Evolutionary conservation across 2,113 vertebrate species (phyloP), one percentile per base, ranked within the genome.

Genomic region (Chaetura pelagica): DNA sequence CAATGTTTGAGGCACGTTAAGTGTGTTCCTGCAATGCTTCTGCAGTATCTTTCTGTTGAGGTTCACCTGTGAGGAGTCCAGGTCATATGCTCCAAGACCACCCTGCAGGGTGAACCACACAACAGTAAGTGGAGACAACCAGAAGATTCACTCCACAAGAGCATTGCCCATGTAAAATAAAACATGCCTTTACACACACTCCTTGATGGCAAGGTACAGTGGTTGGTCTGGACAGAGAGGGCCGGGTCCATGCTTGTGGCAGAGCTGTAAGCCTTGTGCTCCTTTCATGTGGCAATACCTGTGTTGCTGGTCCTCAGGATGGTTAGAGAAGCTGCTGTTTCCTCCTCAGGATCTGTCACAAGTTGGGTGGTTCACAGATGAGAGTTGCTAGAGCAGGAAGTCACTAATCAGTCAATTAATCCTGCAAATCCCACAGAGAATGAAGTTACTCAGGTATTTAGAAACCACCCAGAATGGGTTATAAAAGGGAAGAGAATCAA

Each of bases 211-310:
- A 69, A 42, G 15, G 26, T 42, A 23, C n/a, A 61, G 14, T 44
- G 49, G 3, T 38, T 76, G 48, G 22, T 71, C 34, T 80, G 72
- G 67, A 27, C 16, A 88, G 40, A 44, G 46, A n/a, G 13, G 7
- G 6, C 10, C 58, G 26, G 23, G 9, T 80, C 34, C 55, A 32
- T 0, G 0, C 8, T 44, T 59, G 15, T 42, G 72, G 29, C 23
- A 76, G 35, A 88, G n/a, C 51, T 86, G 34, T 79, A 73, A 78
- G 52, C 29, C 48, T 12, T 73, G 19, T 73, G 7, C 46, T 80
- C 15, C 52, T 68, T 76, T 40, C 22, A 34, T 67, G 58, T 71
- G 24, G 54, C 63, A 66, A n/a, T 54, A 24, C 27, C 35, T 88
- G 35, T 35, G 38, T n/a, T 85, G 40, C 55, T 92, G 71, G n/a